phyloP scores from a whole-genome alignment of 2,797 vertebrate species.

The Sarcoramphus papa region DNA sequence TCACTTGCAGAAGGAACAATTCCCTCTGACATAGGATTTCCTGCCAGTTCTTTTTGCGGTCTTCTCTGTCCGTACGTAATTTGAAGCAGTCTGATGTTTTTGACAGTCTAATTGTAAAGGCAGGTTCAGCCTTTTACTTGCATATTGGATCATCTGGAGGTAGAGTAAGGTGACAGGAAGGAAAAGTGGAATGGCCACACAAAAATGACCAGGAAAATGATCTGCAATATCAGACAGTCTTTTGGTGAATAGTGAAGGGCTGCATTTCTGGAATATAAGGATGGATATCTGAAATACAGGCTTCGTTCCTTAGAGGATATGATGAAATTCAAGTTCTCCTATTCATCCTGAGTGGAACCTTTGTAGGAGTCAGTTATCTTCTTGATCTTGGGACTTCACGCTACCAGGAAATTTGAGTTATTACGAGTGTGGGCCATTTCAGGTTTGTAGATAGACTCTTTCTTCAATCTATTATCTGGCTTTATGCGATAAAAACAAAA shows the following conservation, averaged over 20 bases:
- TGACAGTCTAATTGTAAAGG: neutral
- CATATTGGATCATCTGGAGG: neutral
- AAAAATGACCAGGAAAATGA: neutral
- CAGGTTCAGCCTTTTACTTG: neutral
- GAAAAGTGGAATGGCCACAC: neutral
- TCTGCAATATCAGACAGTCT: neutral
- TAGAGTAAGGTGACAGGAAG: neutral
- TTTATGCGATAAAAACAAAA: neutral
- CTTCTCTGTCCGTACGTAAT: neutral
- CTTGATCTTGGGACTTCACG: neutral
- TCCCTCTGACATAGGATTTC: conserved; percentile 25
- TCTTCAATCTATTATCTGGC: neutral
- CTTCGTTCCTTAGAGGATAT: neutral
- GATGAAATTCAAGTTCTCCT: neutral
- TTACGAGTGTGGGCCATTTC: neutral
- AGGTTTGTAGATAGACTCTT: neutral
- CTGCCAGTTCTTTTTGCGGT: neutral
- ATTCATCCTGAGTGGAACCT: neutral
- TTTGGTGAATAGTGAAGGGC: neutral
- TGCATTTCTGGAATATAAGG: neutral
- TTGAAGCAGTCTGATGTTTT: neutral
- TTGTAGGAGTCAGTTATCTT: neutral
- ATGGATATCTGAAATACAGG: neutral
- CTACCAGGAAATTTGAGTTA: neutral
- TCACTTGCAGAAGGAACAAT: neutral